phyloP scores from a whole-genome alignment of 2,113 vertebrate species.

The Butorides virescens region DNA sequence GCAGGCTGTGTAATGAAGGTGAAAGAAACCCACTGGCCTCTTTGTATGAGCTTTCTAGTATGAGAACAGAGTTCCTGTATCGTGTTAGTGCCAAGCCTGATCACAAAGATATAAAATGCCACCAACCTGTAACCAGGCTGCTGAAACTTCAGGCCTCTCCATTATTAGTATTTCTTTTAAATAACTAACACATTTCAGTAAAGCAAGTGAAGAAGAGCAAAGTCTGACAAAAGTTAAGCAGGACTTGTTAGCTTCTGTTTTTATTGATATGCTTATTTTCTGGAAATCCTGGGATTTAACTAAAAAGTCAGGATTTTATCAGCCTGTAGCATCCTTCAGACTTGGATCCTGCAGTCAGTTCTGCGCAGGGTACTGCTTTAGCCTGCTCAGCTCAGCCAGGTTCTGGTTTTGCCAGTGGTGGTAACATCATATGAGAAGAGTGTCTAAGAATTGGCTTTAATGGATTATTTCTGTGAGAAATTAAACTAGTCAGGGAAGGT shows the following conservation, averaged over 20 bases:
- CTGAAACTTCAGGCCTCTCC: neutral
- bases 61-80: neutral
- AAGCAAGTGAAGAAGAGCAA: neutral
- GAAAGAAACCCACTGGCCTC: accelerated
- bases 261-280: neutral
- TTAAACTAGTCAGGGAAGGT: accelerated
- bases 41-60: neutral
- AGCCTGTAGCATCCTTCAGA: neutral
- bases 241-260: neutral
- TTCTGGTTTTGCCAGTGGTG: neutral
- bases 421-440: accelerated
- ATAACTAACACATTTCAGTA: neutral
- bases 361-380: neutral
- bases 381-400: neutral
- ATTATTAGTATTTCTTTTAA: neutral
- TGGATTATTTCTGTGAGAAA: neutral
- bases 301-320: neutral
- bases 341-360: neutral
- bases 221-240: neutral
- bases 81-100: neutral
- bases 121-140: neutral
- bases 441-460: accelerated
- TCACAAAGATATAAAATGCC: neutral
- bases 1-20: too few relatives aligned
- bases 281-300: neutral